Evolutionary conservation across 2,888 invertebrate species (phyloP), one percentile per base, ranked within the genome.

Genomic region (Lepidonotus clava): DNA sequence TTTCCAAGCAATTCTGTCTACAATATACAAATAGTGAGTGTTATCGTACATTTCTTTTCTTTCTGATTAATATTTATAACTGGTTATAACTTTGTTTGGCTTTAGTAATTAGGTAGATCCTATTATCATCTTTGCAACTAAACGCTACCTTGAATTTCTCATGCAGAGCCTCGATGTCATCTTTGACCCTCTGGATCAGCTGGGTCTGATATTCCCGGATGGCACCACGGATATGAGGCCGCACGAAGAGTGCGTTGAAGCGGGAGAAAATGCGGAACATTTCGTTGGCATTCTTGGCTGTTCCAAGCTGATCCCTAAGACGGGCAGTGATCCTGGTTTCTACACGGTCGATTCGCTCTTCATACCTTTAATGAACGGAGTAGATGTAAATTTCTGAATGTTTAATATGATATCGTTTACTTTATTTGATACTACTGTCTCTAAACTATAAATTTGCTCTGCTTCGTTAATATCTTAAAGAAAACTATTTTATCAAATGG

Each of bases 121-220:
- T n/a, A n/a, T n/a, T n/a, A n/a, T n/a, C n/a, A n/a, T n/a, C n/a
- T n/a, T n/a, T n/a, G n/a, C n/a, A n/a, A n/a, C n/a, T n/a, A n/a
- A n/a, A n/a, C n/a, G n/a, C 8, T 85, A 97, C 98, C 96, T 99
- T 99, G 93, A 99, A 99, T 94, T 99, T 99, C 93, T 99, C 98
- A 94, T 99, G 99, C 86, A 99, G 95, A 0, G 98, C 96, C 94
- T 99, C 99, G 91, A 99, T 99, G 93, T 99, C 99, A 93, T 99
- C 99, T 94, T 99, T 99, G 34, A 99, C 99, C 84, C 99, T 96
- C 93, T 99, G 99, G 93, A 99, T 99, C 86, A 99, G 96, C 94
- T 99, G 99, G 0, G 99, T 99, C 95, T 99, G 99, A 95, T 99
- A 99, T 95, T 99, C 99, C 71, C 99, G 96, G 90, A 99, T 99